phyloP scores from a whole-genome alignment of 2,797 vertebrate genomes.

The Darevskia mixta region DNA sequence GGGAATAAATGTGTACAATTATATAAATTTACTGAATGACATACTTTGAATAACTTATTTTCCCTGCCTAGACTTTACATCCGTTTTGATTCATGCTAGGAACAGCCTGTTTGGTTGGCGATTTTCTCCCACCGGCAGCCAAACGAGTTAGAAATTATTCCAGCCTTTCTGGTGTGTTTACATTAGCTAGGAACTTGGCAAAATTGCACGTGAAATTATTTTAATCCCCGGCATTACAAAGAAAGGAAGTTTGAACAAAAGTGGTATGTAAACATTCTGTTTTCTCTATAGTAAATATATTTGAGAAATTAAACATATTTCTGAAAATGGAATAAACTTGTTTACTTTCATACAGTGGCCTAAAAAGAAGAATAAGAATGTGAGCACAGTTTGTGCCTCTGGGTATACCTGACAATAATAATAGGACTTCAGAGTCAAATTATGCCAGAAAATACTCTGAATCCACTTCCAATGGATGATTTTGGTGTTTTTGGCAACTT shows the following conservation, averaged over 20 bases:
- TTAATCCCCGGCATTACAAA: background rate
- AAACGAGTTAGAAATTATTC: conserved; percentile 23
- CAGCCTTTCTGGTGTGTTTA: conserved; percentile 24
- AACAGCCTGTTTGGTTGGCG: background rate
- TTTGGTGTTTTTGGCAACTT: too few species aligned
- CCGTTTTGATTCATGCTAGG: background rate
- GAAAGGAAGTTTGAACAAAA: background rate
- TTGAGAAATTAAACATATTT: conserved; percentile 3
- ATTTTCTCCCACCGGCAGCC: background rate
- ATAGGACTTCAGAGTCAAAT: background rate
- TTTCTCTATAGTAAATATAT: conserved; percentile 18
- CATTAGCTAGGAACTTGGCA: conserved; percentile 48
- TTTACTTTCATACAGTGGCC: background rate
- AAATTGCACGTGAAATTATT: conserved; percentile 10
- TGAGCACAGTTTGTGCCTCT: background rate
- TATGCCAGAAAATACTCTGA: background rate
- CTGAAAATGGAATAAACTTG: background rate
- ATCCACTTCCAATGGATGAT: too few species aligned
- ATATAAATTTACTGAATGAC: too few species aligned
- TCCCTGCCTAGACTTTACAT: background rate
- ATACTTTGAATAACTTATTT: background rate
- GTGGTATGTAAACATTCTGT: background rate
- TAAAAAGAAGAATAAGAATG: background rate
- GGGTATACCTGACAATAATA: background rate
- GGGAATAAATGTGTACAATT: too few species aligned